These are phyloP conservation scores for Melitaea cinxia DNA, from an alignment of 1,140 invertebrate genomes.

Conservation along the genomic window DNA sequence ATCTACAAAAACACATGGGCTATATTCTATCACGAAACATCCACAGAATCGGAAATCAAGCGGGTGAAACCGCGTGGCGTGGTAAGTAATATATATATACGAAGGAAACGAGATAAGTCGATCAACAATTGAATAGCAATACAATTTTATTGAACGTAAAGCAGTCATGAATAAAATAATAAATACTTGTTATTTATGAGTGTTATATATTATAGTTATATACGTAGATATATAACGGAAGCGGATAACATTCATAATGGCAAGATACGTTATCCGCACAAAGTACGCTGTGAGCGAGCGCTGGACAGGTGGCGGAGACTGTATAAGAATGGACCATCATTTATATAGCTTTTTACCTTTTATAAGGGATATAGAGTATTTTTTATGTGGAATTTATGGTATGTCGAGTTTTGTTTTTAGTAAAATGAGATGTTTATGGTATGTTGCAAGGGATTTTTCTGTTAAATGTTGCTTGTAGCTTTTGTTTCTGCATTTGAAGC, in stretches of 20 bases:
- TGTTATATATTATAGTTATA: background rate
- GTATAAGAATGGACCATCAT: slow-evolving; percentile 4
- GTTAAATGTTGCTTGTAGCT: no score
- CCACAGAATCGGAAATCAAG: no score
- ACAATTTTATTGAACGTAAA: slow-evolving; percentile 4
- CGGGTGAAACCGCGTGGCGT: no score
- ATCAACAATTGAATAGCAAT: background rate
- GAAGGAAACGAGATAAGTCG: background rate
- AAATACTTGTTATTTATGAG: slow-evolving; percentile 13
- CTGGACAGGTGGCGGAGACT: slow-evolving; percentile 13
- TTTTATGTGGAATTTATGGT: background rate
- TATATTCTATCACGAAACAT: no score
- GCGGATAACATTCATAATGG: slow-evolving; percentile 26
- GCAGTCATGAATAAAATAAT: slow-evolving; percentile 19
- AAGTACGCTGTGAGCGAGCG: background rate
- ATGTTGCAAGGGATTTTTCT: no score
- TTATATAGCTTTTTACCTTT: background rate
- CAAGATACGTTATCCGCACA: slow-evolving; percentile 17
- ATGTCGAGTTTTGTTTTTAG: background rate
- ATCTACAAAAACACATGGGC: no score
- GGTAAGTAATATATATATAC: background rate
- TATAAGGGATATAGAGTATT: background rate
- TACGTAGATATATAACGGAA: slow-evolving; percentile 20
- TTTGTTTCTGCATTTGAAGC: no score
- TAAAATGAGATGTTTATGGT: no score